Base-by-base conservation (phyloP, 2,888 invertebrate species). In the Odontocerum albicorne region DNA sequence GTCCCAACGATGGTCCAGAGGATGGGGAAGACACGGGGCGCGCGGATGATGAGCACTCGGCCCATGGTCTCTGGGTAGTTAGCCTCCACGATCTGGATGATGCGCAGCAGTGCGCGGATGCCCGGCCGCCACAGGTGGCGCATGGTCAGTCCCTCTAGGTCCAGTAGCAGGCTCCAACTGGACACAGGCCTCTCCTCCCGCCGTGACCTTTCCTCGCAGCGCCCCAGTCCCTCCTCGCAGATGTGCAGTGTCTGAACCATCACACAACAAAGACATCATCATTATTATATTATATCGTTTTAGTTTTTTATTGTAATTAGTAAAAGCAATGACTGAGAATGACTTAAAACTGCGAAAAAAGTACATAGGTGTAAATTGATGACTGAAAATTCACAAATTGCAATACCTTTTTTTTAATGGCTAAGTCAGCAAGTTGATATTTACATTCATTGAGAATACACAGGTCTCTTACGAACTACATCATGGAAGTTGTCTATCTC, bases 11-110 rank as follows among this genome's bases (percentile, higher is more conserved):
- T 84, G 0, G 96, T 96, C 96, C 96, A 96, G 31, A 96, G 78
- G 51, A 96, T 93, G 3, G 96, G 96, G 72, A 96, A 96, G 43
- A 96, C 94, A 60, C 96, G 79, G 0, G 96, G 96, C 8, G 96
- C 96, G 39, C 95, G 79, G 38, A 95, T 91, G 53, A 96, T 92
- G 54, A 96, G 80, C 58, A 96, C 90, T 31, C 91, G 78, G 1
- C 92, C 93, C 88, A 96, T 90, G 7, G 95, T 96, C 77, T 96
- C 96, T 1, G 96, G 96, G 74, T 96, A 96, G 74, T 96, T 94
- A 38, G 89, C 89, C 72, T 96, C 92, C 19, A 94, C 93, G 43
- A 92, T 88, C 43, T 75, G 75, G 10, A 78, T 78, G 67, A 83
- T 81, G 55, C 83, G 69, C 51, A 85, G 70, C 62, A 88, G 71